Evolutionary conservation across 2,113 vertebrate genomes (phyloP).

Genomic region (Saccopteryx bilineata): DNA sequence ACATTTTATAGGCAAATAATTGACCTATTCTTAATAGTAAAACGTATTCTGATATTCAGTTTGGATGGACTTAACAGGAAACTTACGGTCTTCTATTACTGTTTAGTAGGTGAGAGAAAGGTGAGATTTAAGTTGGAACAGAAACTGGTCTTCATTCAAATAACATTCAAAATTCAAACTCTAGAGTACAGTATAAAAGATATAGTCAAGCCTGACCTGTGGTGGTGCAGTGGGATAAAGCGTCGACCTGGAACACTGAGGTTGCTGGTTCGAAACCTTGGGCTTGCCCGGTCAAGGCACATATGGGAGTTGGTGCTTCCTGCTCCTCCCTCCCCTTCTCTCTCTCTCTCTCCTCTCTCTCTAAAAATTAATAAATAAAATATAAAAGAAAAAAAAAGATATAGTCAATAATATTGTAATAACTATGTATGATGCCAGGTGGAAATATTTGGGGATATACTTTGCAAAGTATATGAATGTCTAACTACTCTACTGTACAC

Average conservation of each 20-base stretch:
- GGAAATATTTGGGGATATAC: neutral
- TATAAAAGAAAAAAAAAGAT: no score
- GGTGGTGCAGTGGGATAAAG: no score
- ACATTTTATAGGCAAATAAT: neutral
- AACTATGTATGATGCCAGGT: neutral
- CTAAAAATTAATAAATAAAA: no score
- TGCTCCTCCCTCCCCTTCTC: no score
- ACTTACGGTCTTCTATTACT: neutral
- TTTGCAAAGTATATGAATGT: neutral
- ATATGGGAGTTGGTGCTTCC: no score
- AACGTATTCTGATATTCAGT: neutral
- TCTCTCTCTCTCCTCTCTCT: no score
- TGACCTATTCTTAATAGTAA: neutral
- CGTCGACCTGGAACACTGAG: no score
- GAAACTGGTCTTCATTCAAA: neutral
- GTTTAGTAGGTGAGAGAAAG: neutral
- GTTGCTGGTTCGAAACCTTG: no score
- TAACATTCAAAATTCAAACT: slow-evolving; percentile 9
- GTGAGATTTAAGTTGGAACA: neutral
- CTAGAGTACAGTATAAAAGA: neutral
- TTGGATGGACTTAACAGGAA: neutral
- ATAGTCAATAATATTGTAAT: neutral
- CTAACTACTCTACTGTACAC: neutral
- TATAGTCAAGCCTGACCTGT: no score
- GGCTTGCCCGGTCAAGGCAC: no score